phyloP scores from a whole-genome alignment of 2,797 vertebrate species.

The Macrochelys suwanniensis region DNA sequence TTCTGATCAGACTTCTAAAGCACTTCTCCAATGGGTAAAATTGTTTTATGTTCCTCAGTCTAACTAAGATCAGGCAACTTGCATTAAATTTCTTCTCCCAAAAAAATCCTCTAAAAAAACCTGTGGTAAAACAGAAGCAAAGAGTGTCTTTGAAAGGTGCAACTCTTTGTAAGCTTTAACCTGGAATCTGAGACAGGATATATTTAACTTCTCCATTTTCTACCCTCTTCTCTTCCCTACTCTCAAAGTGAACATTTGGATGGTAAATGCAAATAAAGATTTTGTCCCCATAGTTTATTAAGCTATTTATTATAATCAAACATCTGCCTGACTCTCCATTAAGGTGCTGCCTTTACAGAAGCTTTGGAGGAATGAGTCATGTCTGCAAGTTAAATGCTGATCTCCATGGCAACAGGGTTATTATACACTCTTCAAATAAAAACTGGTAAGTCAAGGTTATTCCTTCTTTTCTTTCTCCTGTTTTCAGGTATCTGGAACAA shows the following conservation, averaged over 20 bases:
- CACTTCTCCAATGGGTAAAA: not conserved
- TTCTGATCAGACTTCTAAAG: not conserved
- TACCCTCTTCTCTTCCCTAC: not conserved
- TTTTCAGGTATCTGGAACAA: slow-evolving; percentile 42
- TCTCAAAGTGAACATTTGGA: slow-evolving; percentile 20
- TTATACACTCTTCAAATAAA: slow-evolving; percentile 46
- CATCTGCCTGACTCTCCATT: slow-evolving; percentile 17
- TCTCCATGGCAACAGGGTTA: slow-evolving; percentile 57
- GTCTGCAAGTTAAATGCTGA: not conserved
- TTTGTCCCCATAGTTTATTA: not conserved
- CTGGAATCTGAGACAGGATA: not conserved
- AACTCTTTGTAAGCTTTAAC: not conserved
- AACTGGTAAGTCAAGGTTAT: slow-evolving; percentile 38
- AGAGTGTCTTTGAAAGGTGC: not conserved
- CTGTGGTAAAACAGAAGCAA: not conserved
- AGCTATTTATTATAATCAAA: slow-evolving; percentile 46
- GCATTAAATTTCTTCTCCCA: not conserved
- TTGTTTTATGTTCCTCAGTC: not conserved
- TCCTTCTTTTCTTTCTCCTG: not conserved
- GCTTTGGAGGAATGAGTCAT: slow-evolving; percentile 31
- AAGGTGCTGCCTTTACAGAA: slow-evolving; percentile 45
- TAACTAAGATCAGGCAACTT: not conserved
- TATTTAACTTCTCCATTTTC: not conserved
- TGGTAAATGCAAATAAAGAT: slow-evolving; percentile 36
- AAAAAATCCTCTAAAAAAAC: not conserved